Evolutionary conservation across 2,113 vertebrate species (phyloP).

Genomic region (Stigmatopora argus): DNA sequence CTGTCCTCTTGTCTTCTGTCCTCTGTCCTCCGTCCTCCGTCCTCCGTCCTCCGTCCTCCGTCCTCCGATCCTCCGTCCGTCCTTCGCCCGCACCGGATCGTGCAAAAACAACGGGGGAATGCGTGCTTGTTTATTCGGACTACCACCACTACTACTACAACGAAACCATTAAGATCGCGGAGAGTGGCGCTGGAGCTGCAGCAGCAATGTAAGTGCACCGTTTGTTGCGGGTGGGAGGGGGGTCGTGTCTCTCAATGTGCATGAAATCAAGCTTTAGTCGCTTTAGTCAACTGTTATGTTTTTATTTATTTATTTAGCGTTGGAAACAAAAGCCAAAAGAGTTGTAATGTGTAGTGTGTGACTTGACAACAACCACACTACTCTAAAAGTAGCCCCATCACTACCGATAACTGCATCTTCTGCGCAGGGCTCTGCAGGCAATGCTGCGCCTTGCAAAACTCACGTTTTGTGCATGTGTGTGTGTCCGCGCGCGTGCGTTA

Average conservation of each 20-base stretch:
- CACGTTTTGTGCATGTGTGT: not conserved
- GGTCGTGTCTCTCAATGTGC: slow-evolving; percentile 25
- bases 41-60: slow-evolving; percentile 54
- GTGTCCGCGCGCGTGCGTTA: slow-evolving; percentile 15
- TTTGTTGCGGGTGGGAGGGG: slow-evolving; percentile 51
- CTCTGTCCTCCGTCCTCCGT: slow-evolving; percentile 4
- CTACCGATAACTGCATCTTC: not conserved
- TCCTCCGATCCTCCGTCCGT: slow-evolving; percentile 21
- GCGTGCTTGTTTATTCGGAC: slow-evolving; percentile 62
- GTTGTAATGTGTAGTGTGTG: slow-evolving; percentile 33
- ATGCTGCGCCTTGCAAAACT: not conserved
- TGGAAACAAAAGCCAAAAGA: slow-evolving; percentile 64
- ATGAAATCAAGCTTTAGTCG: slow-evolving; percentile 31
- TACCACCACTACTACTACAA: slow-evolving; percentile 45
- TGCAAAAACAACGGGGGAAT: slow-evolving; percentile 54
- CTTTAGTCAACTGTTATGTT: slow-evolving; percentile 38
- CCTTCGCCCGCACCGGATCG: slow-evolving; percentile 58
- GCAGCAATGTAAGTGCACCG: slow-evolving; percentile 65
- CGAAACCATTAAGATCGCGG: slow-evolving; percentile 45
- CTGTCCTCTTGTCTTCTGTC: too few species aligned
- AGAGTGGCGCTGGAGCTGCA: slow-evolving; percentile 63
- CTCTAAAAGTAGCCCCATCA: slow-evolving; percentile 26
- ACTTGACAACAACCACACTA: slow-evolving; percentile 41
- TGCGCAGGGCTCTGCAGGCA: not conserved
- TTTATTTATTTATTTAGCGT: slow-evolving; percentile 4